These are phyloP conservation scores for Agrotis exclamationis DNA, from an alignment of 2,888 invertebrate species.

Conservation along the genomic window DNA sequence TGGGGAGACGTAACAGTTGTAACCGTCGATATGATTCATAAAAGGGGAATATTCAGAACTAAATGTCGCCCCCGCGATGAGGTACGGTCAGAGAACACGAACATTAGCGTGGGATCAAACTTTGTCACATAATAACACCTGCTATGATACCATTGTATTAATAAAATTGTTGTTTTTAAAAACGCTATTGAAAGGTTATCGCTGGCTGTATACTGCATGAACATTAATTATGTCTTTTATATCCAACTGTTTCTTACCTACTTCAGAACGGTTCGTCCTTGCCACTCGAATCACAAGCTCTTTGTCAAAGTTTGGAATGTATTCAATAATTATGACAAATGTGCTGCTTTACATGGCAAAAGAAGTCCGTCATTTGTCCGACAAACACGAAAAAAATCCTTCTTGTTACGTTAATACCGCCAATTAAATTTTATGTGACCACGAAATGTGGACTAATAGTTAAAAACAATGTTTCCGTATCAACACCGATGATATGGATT, in stretches of 20 bases:
- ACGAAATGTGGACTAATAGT: constrained; percentile 69
- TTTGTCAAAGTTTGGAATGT: constrained; percentile 69
- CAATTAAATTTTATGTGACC: constrained; percentile 70
- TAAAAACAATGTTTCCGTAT: constrained; percentile 68
- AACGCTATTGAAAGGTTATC: constrained; percentile 76
- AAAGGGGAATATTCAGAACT: constrained; percentile 68
- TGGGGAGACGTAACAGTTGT: constrained; percentile 1
- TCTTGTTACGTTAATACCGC: constrained; percentile 80
- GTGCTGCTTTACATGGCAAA: constrained; percentile 83
- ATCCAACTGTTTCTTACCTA: constrained; percentile 49
- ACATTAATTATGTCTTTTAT: constrained; percentile 57
- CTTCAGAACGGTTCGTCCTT: constrained; percentile 65
- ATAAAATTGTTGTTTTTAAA: constrained; percentile 41
- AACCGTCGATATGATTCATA: constrained; percentile 59
- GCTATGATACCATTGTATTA: constrained; percentile 58
- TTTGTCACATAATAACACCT: constrained; percentile 75
- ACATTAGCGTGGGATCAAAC: constrained; percentile 76
- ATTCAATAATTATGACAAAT: constrained; percentile 80
- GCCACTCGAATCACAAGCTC: constrained; percentile 69
- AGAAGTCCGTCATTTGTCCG: constrained; percentile 75
- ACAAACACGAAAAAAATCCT: constrained; percentile 76
- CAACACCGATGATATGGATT: constrained; percentile 49
- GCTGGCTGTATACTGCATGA: constrained; percentile 53
- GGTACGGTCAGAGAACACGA: constrained; percentile 71
- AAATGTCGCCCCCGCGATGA: constrained; percentile 73